Percentiles rank a stretch among this genome's conserved stretches.
Conservation (phyloP, 2,888 invertebrate species). For the Pasiphila rectangulata region DNA sequence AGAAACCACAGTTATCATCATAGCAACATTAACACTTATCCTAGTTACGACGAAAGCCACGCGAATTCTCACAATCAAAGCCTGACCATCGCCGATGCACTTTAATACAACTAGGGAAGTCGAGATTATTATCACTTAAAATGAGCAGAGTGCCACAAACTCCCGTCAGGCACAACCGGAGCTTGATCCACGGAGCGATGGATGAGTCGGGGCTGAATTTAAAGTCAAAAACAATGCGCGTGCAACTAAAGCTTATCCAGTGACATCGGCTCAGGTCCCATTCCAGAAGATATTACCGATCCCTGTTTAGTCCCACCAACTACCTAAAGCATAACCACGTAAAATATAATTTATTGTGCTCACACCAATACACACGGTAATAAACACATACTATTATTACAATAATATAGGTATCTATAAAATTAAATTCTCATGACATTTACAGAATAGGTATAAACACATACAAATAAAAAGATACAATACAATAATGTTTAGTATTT, state of each 20-base stretch:
- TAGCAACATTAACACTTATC: slow-evolving; percentile 20
- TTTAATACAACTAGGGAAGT: slow-evolving; percentile 25
- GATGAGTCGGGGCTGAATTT: slow-evolving; percentile 27
- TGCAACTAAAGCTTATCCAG: slow-evolving; percentile 27
- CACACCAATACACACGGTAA: slow-evolving; percentile 64
- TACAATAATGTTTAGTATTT: slow-evolving; percentile 41
- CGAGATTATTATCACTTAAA: slow-evolving; percentile 28
- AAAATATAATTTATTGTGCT: slow-evolving; percentile 66
- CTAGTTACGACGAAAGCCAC: slow-evolving; percentile 45
- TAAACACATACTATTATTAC: slow-evolving; percentile 55
- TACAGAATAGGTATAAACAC: slow-evolving; percentile 54
- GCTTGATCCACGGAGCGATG: slow-evolving; percentile 12
- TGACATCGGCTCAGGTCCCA: slow-evolving; percentile 46
- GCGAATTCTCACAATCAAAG: slow-evolving; percentile 36
- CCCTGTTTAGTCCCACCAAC: slow-evolving; percentile 73
- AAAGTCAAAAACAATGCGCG: slow-evolving; percentile 23
- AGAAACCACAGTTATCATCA: slow-evolving; percentile 9
- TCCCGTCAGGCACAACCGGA: slow-evolving; percentile 24
- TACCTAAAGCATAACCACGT: slow-evolving; percentile 61
- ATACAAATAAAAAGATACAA: slow-evolving; percentile 48
- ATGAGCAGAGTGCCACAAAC: slow-evolving; percentile 14
- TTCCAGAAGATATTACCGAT: slow-evolving; percentile 47
- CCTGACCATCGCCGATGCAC: slow-evolving; percentile 31
- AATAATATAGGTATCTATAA: slow-evolving; percentile 50
- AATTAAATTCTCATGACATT: slow-evolving; percentile 55